Evolutionary conservation across 2,888 invertebrate genomes (phyloP), one percentile per base, ranked within the genome.

Genomic region (Dryocosmus kuriphilus): DNA sequence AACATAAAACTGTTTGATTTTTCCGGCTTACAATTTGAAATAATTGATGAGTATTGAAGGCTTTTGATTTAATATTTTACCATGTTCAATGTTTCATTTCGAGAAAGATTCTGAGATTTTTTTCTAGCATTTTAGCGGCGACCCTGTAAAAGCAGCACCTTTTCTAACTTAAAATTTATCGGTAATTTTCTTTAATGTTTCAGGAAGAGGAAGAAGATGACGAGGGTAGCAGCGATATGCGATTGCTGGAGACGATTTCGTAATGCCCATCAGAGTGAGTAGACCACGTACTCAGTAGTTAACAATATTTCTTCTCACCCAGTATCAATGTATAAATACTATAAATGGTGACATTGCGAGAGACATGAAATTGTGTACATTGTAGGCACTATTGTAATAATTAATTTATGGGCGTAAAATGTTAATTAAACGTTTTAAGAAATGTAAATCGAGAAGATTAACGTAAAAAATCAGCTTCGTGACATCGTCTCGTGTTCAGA

Each of bases 161-260:
- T n/a, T n/a, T n/a, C n/a, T n/a, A n/a, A n/a, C n/a, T 62, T 57
- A n/a, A 73, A 46, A 71, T 65, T 19, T 32, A 7, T 51, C 38
- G 46, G 5, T 16, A 65, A 65, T 35, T 32, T 65, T 38, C 14
- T 8, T 35, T 22, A 41, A 14, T 67, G 19, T 55, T 46, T 74
- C 81, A 92, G 89, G 91, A 92, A 51, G 92, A 92, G 38, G 91
- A 91, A 24, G 91, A 92, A n/a, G 93, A 93, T 32, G 93, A 93
- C 57, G 93, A 92, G 30, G 92, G 90, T 55, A 92, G 91, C 74
- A 83, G 85, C 55, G 89, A 90, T 78, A 89, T 91, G 85, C 89
- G 89, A 80, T 88, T 91, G 84, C 80, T 91, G 81, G 89, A 90
- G 73, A 89, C 88, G 80, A 90, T 91, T 85, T 90, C 91, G 89